A percentile compares a stretch with the other conserved stretches of the same genome.
phyloP scores from a whole-genome alignment of 2,113 vertebrate species.

The Alouatta palliata region DNA sequence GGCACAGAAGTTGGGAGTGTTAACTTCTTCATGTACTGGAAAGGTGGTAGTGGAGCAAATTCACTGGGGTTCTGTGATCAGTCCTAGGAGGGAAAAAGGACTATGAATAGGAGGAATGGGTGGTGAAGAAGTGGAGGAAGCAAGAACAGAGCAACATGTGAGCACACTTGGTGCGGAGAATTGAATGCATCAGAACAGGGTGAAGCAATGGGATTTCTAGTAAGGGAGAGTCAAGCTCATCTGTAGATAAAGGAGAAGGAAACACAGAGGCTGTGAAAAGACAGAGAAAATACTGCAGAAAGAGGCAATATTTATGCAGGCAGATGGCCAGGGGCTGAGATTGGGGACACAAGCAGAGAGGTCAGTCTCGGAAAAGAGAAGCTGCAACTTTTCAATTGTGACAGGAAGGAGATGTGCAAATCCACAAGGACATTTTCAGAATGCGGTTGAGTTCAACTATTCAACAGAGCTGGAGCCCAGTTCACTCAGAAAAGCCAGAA shows the following conservation, averaged over 20 bases:
- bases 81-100: background rate
- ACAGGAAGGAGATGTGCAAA: background rate
- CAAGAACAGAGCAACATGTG: accelerated
- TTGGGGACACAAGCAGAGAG: too few relatives aligned
- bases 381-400: too few relatives aligned
- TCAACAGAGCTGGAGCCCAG: background rate
- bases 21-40: background rate
- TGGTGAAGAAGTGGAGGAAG: too few relatives aligned
- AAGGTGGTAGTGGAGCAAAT: background rate
- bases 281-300: too few relatives aligned
- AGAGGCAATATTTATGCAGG: too few relatives aligned
- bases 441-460: background rate
- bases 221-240: too few relatives aligned
- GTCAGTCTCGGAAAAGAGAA: background rate
- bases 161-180: background rate
- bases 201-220: background rate
- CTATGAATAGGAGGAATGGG: too few relatives aligned
- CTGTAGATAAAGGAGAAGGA: background rate
- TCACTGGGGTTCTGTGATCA: background rate
- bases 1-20: background rate
- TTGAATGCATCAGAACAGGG: background rate
- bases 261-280: background rate
- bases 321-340: background rate
- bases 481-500: background rate
- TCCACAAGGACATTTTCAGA: background rate